Conservation (phyloP, 2,797 vertebrate genomes). For the Emydoidea blandingii region DNA sequence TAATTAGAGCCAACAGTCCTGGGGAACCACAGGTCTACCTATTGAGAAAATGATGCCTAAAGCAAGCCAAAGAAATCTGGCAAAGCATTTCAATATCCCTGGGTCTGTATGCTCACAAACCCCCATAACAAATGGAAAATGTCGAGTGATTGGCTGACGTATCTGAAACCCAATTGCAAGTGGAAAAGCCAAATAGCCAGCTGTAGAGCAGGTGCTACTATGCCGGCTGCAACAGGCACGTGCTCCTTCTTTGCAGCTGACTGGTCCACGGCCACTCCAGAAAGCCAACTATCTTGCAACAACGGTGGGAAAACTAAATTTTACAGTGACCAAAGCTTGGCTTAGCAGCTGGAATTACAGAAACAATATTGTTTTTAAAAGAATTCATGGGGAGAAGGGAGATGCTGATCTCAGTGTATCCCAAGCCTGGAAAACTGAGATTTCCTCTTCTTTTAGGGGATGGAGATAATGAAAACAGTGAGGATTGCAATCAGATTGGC, state of each 20-base stretch:
- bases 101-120: neutral
- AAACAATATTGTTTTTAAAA: neutral
- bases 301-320: neutral
- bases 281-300: rapidly evolving
- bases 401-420: neutral
- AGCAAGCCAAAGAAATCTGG: neutral
- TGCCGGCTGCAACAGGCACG: neutral
- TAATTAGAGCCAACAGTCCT: neutral
- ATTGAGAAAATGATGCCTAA: neutral
- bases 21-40: neutral
- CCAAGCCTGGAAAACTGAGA: neutral
- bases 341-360: neutral
- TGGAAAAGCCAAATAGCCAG: neutral
- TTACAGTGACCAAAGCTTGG: neutral
- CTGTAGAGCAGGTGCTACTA: rapidly evolving
- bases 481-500: neutral
- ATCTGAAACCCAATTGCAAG: neutral
- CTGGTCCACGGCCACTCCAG: neutral
- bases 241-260: neutral
- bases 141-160: neutral
- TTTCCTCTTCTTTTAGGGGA: neutral
- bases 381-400: neutral
- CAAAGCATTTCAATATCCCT: neutral
- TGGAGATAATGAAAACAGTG: neutral
- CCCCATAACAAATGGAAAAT: neutral